These are phyloP conservation scores for Tarsius wallacei DNA, from an alignment of 2,797 vertebrate genomes.

Conservation along the genomic window DNA sequence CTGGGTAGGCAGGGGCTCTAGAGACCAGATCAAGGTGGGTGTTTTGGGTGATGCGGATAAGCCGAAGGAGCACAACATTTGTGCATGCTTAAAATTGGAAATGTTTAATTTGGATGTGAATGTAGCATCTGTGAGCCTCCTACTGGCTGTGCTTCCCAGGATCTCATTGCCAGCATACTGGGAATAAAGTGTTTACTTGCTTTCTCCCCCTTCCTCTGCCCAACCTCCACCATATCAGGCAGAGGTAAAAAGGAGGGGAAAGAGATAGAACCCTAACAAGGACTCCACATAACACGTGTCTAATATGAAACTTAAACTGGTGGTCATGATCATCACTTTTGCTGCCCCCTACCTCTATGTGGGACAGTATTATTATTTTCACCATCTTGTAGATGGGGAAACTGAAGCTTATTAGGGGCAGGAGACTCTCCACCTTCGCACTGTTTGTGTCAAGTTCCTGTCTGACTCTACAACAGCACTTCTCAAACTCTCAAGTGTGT, in stretches of 20 bases:
- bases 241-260: not conserved
- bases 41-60: not conserved
- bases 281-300: not conserved
- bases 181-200: not conserved
- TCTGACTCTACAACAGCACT: not conserved
- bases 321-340: accelerated
- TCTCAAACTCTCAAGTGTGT: accelerated
- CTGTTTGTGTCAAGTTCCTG: not conserved
- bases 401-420: not conserved
- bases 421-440: not conserved
- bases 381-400: not conserved
- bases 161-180: not conserved
- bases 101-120: constrained; percentile 7
- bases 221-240: accelerated
- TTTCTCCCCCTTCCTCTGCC: too few species aligned
- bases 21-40: not conserved
- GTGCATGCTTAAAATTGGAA: not conserved
- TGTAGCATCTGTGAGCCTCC: not conserved
- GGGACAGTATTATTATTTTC: not conserved
- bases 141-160: not conserved
- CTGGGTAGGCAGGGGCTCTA: not conserved
- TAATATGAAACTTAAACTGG: not conserved
- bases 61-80: not conserved
- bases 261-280: not conserved
- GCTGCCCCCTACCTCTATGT: accelerated